These are phyloP conservation scores for Acipenser transmontanus DNA, from an alignment of 2,797 vertebrate genomes.

Conservation along the genomic window DNA sequence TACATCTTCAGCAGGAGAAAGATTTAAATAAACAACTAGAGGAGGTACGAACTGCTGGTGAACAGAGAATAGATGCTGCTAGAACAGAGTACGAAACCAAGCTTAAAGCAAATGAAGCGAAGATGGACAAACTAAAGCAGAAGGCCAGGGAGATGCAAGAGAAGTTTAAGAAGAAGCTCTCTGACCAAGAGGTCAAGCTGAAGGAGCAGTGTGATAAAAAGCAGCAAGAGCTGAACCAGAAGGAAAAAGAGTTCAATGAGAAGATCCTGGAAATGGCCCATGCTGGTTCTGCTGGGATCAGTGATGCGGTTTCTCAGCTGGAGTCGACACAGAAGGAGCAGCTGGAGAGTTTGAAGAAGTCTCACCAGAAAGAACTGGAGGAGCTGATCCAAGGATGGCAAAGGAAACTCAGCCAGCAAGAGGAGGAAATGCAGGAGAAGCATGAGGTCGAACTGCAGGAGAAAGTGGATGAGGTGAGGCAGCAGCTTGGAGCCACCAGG, in stretches of 20 bases:
- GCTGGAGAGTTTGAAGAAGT: constrained; percentile 60
- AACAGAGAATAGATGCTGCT: constrained; percentile 59
- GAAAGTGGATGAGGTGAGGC: constrained; percentile 68
- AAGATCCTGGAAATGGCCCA: constrained; percentile 84
- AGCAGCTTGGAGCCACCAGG: constrained; percentile 46
- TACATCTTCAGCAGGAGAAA: constrained; percentile 57
- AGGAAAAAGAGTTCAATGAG: constrained; percentile 77
- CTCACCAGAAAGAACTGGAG: constrained; percentile 59
- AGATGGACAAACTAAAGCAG: constrained; percentile 78
- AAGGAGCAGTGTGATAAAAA: constrained; percentile 80
- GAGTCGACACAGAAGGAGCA: constrained; percentile 80
- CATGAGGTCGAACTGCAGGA: constrained; percentile 65
- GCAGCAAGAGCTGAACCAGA: constrained; percentile 72
- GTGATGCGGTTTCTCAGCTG: constrained; percentile 69
- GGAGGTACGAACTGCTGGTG: constrained; percentile 52
- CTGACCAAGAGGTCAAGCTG: constrained; percentile 76
- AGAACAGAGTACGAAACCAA: constrained; percentile 72
- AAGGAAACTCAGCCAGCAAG: constrained; percentile 66
- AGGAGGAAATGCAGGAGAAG: constrained; percentile 71
- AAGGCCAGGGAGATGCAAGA: constrained; percentile 86
- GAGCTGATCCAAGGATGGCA: constrained; percentile 59
- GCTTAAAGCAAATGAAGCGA: constrained; percentile 75
- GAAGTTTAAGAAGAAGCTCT: constrained; percentile 74
- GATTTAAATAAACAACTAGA: constrained; percentile 61
- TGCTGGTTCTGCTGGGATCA: constrained; percentile 74